phyloP scores from a whole-genome alignment of 1,140 invertebrate species.

The Leptinotarsa undecemlineata region DNA sequence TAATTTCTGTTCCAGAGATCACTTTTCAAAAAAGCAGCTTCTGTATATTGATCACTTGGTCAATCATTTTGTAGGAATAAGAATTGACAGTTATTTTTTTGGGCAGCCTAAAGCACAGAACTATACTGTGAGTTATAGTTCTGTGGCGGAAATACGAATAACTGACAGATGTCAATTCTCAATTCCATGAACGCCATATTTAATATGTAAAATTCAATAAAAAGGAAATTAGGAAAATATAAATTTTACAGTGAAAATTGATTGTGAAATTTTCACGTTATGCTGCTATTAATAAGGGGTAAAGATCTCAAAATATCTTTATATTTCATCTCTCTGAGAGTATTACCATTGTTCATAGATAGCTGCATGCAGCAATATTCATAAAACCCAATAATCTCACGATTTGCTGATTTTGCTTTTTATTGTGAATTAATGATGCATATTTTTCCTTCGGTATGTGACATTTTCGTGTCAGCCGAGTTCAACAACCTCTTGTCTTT shows the following conservation, averaged over 20 bases:
- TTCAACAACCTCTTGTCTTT: neutral
- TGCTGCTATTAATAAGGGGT: conserved; percentile 8
- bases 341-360: neutral
- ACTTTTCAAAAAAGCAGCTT: no score
- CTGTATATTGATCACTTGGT: no score
- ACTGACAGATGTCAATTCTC: neutral
- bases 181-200: conserved; percentile 1
- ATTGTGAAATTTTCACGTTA: neutral
- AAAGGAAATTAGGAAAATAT: neutral
- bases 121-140: no score
- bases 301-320: neutral
- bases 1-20: no score
- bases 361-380: neutral
- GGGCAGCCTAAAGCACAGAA: no score
- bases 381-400: neutral
- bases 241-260: neutral
- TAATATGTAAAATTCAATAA: neutral
- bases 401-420: conserved; percentile 8
- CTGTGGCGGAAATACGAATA: no score
- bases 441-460: neutral
- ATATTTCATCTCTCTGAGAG: neutral
- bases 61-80: no score
- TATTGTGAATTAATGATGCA: neutral
- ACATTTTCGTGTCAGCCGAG: neutral
- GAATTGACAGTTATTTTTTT: no score